Percentiles rank a stretch among this genome's conserved stretches.
phyloP scores from a whole-genome alignment of 2,888 invertebrate species.

The Congeria kusceri region DNA sequence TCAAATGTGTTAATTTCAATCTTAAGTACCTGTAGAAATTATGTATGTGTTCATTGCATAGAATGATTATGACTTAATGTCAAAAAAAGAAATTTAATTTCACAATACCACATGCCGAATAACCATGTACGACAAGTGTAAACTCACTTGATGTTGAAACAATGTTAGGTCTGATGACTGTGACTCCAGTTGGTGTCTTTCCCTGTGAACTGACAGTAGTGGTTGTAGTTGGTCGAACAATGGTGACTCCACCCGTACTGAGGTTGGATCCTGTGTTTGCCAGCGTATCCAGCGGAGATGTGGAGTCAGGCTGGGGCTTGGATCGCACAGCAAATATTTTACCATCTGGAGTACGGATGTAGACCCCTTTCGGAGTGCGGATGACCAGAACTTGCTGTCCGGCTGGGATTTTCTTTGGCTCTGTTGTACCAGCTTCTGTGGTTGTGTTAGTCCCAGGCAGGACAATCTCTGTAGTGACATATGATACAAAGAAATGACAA shows the following conservation, averaged over 20 bases:
- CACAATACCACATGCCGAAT: too few species aligned
- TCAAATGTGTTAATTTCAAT: too few species aligned
- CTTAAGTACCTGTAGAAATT: too few species aligned
- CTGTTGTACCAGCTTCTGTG: conserved; percentile 87
- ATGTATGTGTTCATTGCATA: too few species aligned
- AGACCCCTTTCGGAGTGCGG: conserved; percentile 97
- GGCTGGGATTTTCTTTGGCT: conserved; percentile 92
- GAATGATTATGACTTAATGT: too few species aligned
- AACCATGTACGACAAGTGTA: too few species aligned
- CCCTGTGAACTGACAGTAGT: conserved; percentile 54
- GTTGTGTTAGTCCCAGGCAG: conserved; percentile 93
- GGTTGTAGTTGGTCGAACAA: conserved; percentile 55
- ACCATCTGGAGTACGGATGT: conserved; percentile 97
- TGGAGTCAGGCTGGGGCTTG: conserved; percentile 66
- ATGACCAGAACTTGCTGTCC: conserved; percentile 97
- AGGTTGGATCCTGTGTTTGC: conserved; percentile 58
- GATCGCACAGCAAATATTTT: conserved; percentile 94
- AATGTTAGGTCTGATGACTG: conserved; percentile 54
- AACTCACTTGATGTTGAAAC: conserved; percentile 46
- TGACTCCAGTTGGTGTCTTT: conserved; percentile 46
- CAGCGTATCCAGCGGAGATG: conserved; percentile 53
- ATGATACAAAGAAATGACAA: too few species aligned
- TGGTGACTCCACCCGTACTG: conserved; percentile 34
- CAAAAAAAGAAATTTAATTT: too few species aligned
- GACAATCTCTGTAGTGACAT: conserved; percentile 80